Conservation (phyloP, 2,888 invertebrate genomes). For the Stenodera caucasica region DNA sequence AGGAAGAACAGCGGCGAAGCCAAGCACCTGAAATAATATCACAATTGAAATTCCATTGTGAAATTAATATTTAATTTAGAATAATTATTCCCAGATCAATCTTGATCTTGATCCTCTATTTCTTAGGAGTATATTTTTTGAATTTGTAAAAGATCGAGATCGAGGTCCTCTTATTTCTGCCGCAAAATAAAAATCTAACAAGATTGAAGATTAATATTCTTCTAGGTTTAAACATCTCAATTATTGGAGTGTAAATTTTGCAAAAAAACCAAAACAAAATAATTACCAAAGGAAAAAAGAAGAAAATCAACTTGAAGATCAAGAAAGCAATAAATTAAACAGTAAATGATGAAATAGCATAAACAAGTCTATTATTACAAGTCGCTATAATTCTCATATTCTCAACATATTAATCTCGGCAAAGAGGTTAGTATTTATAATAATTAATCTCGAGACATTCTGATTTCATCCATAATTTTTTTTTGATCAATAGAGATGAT, state of each 20-base stretch:
- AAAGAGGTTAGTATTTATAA: constrained; percentile 17
- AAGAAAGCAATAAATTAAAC: constrained; percentile 19
- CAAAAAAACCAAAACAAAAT: not conserved
- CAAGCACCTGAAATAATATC: constrained; percentile 59
- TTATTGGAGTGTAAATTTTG: not conserved
- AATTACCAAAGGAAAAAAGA: not conserved
- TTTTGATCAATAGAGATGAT: too few relatives aligned
- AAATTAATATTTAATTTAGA: too few relatives aligned
- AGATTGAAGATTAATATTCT: too few relatives aligned
- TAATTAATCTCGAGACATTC: constrained; percentile 21
- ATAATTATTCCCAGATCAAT: too few relatives aligned
- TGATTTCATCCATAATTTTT: constrained; percentile 13
- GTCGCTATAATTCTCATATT: constrained; percentile 22
- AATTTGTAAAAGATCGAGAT: too few relatives aligned
- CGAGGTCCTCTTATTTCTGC: too few relatives aligned
- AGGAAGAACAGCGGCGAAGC: constrained; percentile 61
- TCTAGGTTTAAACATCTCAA: not conserved
- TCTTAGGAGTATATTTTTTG: too few relatives aligned
- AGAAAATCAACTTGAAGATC: not conserved
- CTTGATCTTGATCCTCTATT: too few relatives aligned
- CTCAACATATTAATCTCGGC: constrained; percentile 28
- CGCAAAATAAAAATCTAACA: too few relatives aligned
- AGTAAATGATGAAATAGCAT: constrained; percentile 24
- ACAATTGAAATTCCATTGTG: too few relatives aligned
- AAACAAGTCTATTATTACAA: constrained; percentile 26